Base-by-base conservation (phyloP, 2,113 vertebrate species). In the Astur gentilis region DNA sequence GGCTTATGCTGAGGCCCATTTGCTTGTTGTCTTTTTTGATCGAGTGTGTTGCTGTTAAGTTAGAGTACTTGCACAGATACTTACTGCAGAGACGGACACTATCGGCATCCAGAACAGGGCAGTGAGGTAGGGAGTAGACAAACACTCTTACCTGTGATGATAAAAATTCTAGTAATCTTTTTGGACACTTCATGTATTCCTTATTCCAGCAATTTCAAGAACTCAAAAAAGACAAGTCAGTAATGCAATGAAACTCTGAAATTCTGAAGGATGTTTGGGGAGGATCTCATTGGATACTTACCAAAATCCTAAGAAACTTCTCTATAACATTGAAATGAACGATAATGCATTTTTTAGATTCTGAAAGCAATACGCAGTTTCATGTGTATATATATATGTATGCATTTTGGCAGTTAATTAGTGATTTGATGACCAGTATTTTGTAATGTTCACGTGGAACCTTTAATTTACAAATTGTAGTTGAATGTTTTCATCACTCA, bases 21-120 rank as follows among this genome's bases (percentile, higher is more conserved):
- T 85, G 67, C 52, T 91, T 66, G 64, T 50, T 76, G 62, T 93
- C 22, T n/a, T 88, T 93, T 91, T 72, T 83, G 83, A 75, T 89
- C 49, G 38, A 52, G 34, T 13, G n/a, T 86, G 72, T 38, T 88
- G 58, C 67, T 81, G 50, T 54, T 72, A 12, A 29, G 45, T 73
- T 82, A 27, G 31, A 90, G 61, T 26, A 10, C 70, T 61, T 61
- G 52, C 23, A 11, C 38, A 31, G 75, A 29, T 55, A 44, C 34
- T 44, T 50, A 7, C 73, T 54, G 62, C 50, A 76, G 66, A 45
- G 85, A 21, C 58, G 64, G 62, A 73, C 0, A 11, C n/a, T 71
- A 5, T 34, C 0, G 1, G 42, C 71, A 38, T 15, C 54, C 42
- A 18, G n/a, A 89, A 5, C 17, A 27, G 17, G 38, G n/a, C 31